phyloP scores from a whole-genome alignment of 2,888 invertebrate genomes.

The Gibbula magus region DNA sequence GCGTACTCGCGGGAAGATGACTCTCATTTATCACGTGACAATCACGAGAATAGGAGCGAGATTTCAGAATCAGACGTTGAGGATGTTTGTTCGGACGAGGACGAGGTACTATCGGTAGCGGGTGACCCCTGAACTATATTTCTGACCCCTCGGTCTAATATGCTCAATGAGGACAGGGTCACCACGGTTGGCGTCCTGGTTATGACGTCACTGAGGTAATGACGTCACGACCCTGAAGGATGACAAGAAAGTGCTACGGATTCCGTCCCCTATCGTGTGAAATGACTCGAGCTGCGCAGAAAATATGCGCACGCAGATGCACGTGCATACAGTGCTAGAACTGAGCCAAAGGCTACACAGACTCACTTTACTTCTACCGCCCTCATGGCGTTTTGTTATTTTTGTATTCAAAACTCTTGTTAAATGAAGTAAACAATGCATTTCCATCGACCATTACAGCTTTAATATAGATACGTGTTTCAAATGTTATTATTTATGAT shows the following conservation, averaged over 20 bases:
- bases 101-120: constrained; percentile 14
- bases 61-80: constrained; percentile 3
- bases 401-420: no score
- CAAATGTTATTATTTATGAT: neutral
- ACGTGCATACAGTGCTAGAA: constrained; percentile 9
- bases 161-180: no score
- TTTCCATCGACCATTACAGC: neutral
- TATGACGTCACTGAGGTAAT: neutral
- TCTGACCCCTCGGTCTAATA: no score
- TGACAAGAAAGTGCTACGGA: constrained; percentile 10
- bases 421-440: no score
- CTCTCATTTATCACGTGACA: constrained; percentile 13
- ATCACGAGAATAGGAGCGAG: constrained; percentile 16
- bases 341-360: neutral
- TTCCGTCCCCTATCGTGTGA: constrained; percentile 18
- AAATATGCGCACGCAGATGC: neutral
- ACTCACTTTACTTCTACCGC: no score
- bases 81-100: constrained; percentile 2
- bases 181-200: neutral
- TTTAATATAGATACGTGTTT: neutral
- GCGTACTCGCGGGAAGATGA: neutral
- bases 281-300: neutral
- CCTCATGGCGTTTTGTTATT: no score
- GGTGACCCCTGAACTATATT: constrained; percentile 1
- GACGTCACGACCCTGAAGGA: neutral